phyloP scores from a whole-genome alignment of 2,797 vertebrate species.

The Gastrophryne carolinensis region DNA sequence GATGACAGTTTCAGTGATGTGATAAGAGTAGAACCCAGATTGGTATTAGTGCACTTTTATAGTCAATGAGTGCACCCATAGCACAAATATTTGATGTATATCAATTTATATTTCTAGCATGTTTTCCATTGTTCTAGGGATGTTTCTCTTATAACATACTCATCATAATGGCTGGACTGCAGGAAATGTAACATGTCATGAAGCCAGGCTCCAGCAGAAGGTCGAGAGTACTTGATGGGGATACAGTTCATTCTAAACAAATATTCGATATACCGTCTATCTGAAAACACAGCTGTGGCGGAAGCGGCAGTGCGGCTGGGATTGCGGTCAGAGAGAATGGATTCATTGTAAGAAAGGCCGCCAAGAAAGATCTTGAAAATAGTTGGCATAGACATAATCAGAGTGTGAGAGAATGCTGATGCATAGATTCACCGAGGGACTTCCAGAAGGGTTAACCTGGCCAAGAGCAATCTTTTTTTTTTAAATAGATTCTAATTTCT shows the following conservation, averaged over 20 bases:
- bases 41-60: too few relatives aligned
- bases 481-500: too few relatives aligned
- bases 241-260: conserved; percentile 16
- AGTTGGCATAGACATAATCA: conserved; percentile 4
- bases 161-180: too few relatives aligned
- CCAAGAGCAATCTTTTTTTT: too few relatives aligned
- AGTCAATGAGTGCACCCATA: too few relatives aligned
- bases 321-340: conserved; percentile 13
- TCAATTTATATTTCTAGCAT: too few relatives aligned
- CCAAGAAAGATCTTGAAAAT: not conserved
- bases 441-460: not conserved
- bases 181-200: not conserved
- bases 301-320: conserved; percentile 1
- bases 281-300: conserved; percentile 28
- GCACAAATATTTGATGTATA: too few relatives aligned
- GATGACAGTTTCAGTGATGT: too few relatives aligned
- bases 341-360: conserved; percentile 9
- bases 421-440: not conserved
- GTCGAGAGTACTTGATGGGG: not conserved
- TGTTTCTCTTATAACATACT: too few relatives aligned
- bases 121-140: too few relatives aligned
- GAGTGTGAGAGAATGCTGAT: conserved; percentile 10
- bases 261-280: conserved; percentile 30
- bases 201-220: not conserved
- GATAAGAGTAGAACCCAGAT: too few relatives aligned